Conservation (phyloP, 2,113 vertebrate species). For the Bolborhynchus lineola region DNA sequence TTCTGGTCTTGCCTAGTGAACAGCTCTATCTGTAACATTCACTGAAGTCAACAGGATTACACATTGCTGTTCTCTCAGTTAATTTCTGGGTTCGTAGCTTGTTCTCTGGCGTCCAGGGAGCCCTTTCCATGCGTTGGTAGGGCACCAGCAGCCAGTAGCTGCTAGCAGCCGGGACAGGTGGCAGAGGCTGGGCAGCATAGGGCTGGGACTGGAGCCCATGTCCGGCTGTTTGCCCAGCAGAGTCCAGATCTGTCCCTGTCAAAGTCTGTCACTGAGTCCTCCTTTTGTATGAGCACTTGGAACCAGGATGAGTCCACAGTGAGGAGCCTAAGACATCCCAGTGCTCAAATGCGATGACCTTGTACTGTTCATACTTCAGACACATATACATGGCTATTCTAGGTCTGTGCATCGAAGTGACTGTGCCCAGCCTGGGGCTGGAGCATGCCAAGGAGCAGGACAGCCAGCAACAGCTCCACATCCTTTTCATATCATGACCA, state of each 20-base stretch:
- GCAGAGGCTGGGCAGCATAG: accelerated
- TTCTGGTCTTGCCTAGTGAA: background rate
- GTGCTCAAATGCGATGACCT: background rate
- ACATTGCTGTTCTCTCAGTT: background rate
- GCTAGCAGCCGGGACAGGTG: background rate
- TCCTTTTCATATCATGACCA: background rate
- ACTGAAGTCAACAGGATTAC: background rate
- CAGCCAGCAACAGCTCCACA: accelerated
- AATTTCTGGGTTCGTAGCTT: background rate
- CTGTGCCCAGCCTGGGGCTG: background rate
- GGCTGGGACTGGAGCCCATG: background rate
- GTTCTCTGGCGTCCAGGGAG: background rate
- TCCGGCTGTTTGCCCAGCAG: background rate
- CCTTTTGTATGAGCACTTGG: background rate
- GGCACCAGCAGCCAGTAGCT: background rate
- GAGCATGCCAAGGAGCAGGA: background rate
- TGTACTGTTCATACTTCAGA: background rate
- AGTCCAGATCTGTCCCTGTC: background rate
- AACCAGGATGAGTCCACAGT: background rate
- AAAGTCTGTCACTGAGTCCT: background rate
- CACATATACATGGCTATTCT: background rate
- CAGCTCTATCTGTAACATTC: background rate
- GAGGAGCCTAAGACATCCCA: background rate
- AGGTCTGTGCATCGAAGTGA: accelerated
- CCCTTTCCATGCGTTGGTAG: too few relatives aligned